Evolutionary conservation across 1,140 invertebrate genomes (phyloP).

Genomic region (Phortica variegata): DNA sequence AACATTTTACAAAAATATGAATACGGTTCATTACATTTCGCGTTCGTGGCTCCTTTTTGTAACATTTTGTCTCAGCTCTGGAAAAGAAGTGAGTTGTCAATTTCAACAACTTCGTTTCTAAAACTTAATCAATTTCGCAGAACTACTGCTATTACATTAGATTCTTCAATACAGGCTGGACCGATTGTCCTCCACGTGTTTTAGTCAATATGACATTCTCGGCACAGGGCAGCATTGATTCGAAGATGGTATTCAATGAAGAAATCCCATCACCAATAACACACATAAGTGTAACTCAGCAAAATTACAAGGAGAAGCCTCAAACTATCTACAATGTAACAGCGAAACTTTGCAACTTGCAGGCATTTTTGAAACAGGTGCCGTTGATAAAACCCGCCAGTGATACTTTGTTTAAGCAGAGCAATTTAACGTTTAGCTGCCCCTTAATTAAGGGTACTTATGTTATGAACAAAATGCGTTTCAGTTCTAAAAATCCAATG

Average conservation of each 20-base stretch:
- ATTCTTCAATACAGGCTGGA: constrained; percentile 36
- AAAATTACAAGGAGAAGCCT: constrained; percentile 12
- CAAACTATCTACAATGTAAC: constrained; percentile 35
- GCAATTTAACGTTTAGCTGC: constrained; percentile 38
- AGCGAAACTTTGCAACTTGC: constrained; percentile 33
- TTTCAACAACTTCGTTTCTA: too few relatives aligned
- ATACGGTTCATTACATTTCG: too few relatives aligned
- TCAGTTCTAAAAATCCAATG: constrained; percentile 34
- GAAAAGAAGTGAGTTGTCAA: too few relatives aligned
- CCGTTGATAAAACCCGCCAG: constrained; percentile 38
- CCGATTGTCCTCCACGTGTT: constrained; percentile 34
- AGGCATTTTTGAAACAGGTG: constrained; percentile 30
- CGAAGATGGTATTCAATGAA: constrained; percentile 35
- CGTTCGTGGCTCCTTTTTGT: too few relatives aligned
- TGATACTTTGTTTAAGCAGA: constrained; percentile 34
- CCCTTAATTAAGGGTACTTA: constrained; percentile 34
- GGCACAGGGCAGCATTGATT: constrained; percentile 25
- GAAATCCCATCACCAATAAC: constrained; percentile 25
- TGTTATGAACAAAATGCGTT: constrained; percentile 36
- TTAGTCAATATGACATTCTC: constrained; percentile 44
- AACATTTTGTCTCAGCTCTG: too few relatives aligned
- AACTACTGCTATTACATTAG: constrained; percentile 29
- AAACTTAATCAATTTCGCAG: too few relatives aligned
- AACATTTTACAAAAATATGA: too few relatives aligned
- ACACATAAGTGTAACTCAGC: constrained; percentile 23